Evolutionary conservation across 1,140 invertebrate species (phyloP).

Genomic region (Drosophila kanapiae): DNA sequence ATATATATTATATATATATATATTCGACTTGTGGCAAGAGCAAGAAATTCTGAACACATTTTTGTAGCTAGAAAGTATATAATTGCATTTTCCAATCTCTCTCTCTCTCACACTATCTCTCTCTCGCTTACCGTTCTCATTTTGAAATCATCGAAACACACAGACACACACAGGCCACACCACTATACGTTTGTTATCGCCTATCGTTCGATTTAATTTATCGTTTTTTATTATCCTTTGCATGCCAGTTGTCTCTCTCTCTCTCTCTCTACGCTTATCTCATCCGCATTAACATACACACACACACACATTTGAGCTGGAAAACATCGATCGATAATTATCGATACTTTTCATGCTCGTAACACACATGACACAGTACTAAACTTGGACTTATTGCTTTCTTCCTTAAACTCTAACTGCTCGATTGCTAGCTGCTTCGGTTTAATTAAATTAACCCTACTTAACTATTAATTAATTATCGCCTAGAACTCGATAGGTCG

Average conservation of each 20-base stretch:
- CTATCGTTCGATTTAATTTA: constrained; percentile 10
- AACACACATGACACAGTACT: constrained; percentile 11
- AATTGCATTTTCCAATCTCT: constrained; percentile 20
- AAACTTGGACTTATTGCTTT: constrained; percentile 28
- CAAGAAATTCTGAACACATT: constrained; percentile 13
- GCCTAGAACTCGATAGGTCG: constrained; percentile 17
- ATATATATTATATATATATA: constrained; percentile 5
- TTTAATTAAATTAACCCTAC: constrained; percentile 21
- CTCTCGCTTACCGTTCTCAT: constrained; percentile 5
- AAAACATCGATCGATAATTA: too few relatives aligned
- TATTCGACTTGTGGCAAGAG: constrained; percentile 30
- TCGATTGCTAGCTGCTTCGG: constrained; percentile 64
- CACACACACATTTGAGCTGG: neutral
- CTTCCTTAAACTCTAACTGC: constrained; percentile 44
- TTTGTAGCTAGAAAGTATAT: constrained; percentile 30
- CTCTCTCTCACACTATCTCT: neutral
- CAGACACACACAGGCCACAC: constrained; percentile 7
- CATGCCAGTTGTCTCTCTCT: constrained; percentile 18
- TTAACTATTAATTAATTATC: constrained; percentile 35
- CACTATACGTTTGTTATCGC: constrained; percentile 6
- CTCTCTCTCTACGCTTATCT: neutral
- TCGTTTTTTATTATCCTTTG: constrained; percentile 23
- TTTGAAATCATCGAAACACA: constrained; percentile 18
- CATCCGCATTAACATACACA: constrained; percentile 21
- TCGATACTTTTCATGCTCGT: neutral